Base-by-base conservation (phyloP, 2,888 invertebrate genomes). In the Cactoblastis cactorum region DNA sequence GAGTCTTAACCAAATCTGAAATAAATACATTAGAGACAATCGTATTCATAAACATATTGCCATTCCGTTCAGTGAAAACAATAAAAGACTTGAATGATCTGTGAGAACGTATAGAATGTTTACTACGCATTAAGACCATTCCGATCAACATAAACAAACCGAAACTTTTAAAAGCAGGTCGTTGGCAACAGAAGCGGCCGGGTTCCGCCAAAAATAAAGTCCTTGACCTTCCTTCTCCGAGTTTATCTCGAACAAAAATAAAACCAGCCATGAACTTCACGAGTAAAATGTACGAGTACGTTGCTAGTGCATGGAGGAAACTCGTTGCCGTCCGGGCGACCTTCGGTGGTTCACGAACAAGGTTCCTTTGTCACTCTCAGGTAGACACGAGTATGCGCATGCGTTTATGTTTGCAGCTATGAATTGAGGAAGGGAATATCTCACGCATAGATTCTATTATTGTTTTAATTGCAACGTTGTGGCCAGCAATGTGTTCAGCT, bases 331-430 rank as follows among this genome's bases (percentile, higher is more conserved):
- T 69, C 74, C 69, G 67, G 84, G 62, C 72, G 87, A 73, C 87
- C 88, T 89, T 89, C 88, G 71, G 63, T 77, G 77, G 84, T 84
- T 84, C 83, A 86, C 74, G 85, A 85, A 78, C 86, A 86, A 87
- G 87, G 86, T 70, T 69, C 71, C 84, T 82, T 84, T 84, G 80
- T 83, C 73, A 49, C 55, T 56, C 51, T 52, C 51, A 17, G 28
- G 53, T 45, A 15, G 22, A 33, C 33, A 38, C 46, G 41, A 41
- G 41, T 41, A n/a, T 43, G 39, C 3, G 54, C 24, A 52, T 55
- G 34, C 52, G 50, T 34, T 49, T 51, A 58, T 60, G 49, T 61
- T 61, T 63, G 65, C 59, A 62, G 55, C 53, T 52, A 46, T 57
- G 57, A 57, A 65, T 65, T 65, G 59, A 65, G 66, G 66, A 67